phyloP scores from a whole-genome alignment of 2,113 vertebrate species.

The Cichladusa arquata region DNA sequence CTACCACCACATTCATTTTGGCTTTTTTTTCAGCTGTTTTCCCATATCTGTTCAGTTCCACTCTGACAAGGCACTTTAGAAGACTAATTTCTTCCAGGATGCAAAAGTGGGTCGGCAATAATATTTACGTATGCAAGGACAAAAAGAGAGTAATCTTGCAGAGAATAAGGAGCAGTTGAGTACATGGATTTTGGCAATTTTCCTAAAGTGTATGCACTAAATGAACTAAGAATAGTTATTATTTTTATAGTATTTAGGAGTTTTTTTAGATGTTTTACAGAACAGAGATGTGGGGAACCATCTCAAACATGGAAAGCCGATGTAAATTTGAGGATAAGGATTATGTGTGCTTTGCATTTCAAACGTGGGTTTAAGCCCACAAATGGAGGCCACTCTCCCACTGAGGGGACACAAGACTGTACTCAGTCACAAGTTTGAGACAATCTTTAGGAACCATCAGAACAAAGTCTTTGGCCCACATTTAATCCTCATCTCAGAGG shows the following conservation, averaged over 20 bases:
- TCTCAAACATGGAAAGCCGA: neutral
- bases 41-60: neutral
- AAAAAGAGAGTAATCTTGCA: neutral
- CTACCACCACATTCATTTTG: neutral
- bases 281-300: neutral
- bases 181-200: neutral
- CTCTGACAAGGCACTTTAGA: neutral
- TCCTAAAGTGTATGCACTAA: neutral
- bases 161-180: neutral
- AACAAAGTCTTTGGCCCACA: neutral
- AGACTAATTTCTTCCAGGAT: neutral
- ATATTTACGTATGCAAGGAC: neutral
- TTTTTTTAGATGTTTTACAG: neutral
- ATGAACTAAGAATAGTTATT: neutral
- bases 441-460: neutral
- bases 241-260: neutral
- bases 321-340: neutral
- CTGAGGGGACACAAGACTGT: neutral
- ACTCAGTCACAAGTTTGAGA: neutral
- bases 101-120: neutral
- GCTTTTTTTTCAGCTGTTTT: neutral
- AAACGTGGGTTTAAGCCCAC: neutral
- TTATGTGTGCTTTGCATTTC: neutral
- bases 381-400: neutral
- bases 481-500: neutral